Evolutionary conservation across 2,113 vertebrate species (phyloP).

Genomic region (Varanus komodoensis): DNA sequence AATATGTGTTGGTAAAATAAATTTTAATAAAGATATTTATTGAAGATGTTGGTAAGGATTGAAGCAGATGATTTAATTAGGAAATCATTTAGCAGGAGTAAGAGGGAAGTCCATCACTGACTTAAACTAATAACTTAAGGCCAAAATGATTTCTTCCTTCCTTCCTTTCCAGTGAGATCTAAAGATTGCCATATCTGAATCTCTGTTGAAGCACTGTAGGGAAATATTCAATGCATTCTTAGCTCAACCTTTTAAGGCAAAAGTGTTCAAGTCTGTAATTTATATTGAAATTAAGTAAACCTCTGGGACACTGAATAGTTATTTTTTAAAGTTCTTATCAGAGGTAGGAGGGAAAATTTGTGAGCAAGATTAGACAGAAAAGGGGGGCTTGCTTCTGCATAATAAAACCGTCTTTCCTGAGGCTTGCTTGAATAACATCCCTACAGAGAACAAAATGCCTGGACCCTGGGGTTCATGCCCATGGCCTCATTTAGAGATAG

Average conservation of each 20-base stretch:
- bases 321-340: no score
- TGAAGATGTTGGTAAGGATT: slow-evolving; percentile 40
- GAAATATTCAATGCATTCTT: slow-evolving; percentile 67
- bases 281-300: slow-evolving; percentile 41
- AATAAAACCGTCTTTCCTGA: no score
- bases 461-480: no score
- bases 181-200: slow-evolving; percentile 68
- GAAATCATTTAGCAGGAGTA: slow-evolving; percentile 49
- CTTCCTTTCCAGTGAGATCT: slow-evolving; percentile 38
- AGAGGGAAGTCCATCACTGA: not conserved
- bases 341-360: no score
- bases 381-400: no score
- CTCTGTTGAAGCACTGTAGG: slow-evolving; percentile 53
- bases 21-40: slow-evolving; percentile 64
- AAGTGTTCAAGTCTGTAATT: slow-evolving; percentile 22
- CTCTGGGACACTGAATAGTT: not conserved
- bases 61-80: slow-evolving; percentile 50
- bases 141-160: slow-evolving; percentile 10
- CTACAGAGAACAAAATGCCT: no score
- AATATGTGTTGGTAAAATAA: slow-evolving; percentile 14
- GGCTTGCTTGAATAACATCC: no score
- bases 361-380: no score
- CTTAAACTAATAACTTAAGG: slow-evolving; percentile 60
- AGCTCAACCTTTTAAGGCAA: slow-evolving; percentile 50
- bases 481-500: no score